Conservation (phyloP, 2,888 invertebrate species). For the Hirtodrosophila histrioides region DNA sequence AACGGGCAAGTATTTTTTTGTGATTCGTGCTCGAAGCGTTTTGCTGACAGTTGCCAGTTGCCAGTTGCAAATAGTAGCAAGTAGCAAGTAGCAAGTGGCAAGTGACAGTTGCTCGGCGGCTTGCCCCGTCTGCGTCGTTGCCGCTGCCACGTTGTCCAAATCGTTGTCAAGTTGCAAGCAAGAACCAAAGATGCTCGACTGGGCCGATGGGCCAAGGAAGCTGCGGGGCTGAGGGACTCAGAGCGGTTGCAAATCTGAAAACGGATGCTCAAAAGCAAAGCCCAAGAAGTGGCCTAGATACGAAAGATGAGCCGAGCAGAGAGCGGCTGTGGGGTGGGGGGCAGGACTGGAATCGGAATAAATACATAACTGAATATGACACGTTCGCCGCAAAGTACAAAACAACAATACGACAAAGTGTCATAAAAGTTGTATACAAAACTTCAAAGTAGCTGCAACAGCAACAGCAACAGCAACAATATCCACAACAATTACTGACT, state of each 20-base stretch:
- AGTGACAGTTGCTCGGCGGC: constrained; percentile 24
- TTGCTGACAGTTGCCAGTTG: constrained; percentile 3
- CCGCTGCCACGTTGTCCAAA: constrained; percentile 11
- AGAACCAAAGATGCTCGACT: constrained; percentile 11
- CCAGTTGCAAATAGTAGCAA: constrained; percentile 24
- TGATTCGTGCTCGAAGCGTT: constrained; percentile 65
- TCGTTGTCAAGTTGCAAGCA: constrained; percentile 10
- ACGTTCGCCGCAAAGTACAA: constrained; percentile 73
- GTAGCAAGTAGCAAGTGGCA: constrained; percentile 53
- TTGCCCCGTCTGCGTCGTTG: constrained; percentile 8
- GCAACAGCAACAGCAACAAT: constrained; percentile 31
- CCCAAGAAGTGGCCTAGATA: constrained; percentile 45
- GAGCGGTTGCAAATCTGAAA: constrained; percentile 56
- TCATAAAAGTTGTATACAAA: constrained; percentile 79
- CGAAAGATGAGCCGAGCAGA: constrained; percentile 30
- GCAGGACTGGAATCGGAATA: constrained; percentile 45
- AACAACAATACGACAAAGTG: constrained; percentile 77
- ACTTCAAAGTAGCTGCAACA: constrained; percentile 74
- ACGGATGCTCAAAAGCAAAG: constrained; percentile 65
- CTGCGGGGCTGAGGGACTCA: not conserved
- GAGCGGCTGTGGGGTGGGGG: not conserved
- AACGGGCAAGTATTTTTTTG: constrained; percentile 24
- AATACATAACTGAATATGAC: constrained; percentile 75
- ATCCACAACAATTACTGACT: constrained; percentile 60
- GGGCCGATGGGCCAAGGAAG: not conserved